These are phyloP conservation scores for Argynnis bischoffii DNA, from an alignment of 2,888 invertebrate genomes.

Conservation along the genomic window DNA sequence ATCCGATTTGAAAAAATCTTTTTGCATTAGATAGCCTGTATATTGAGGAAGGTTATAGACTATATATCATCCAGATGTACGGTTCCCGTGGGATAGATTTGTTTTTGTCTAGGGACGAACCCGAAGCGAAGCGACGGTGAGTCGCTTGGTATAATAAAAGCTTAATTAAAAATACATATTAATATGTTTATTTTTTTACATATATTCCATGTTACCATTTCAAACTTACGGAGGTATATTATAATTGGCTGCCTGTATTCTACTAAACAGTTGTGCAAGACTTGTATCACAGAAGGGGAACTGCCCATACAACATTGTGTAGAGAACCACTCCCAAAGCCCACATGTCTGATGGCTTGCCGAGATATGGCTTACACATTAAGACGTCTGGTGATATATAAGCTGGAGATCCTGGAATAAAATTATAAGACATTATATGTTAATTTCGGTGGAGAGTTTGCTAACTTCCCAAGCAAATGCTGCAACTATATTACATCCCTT, in stretches of 20 bases:
- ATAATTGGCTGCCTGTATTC: conserved; percentile 89
- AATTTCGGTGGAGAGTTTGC: too few relatives aligned
- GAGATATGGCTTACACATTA: conserved; percentile 88
- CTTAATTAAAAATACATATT: neutral
- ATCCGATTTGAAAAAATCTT: too few relatives aligned
- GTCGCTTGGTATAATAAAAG: too few relatives aligned
- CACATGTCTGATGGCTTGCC: conserved; percentile 93
- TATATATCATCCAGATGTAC: too few relatives aligned
- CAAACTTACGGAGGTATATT: conserved; percentile 86
- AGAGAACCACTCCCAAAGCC: conserved; percentile 90
- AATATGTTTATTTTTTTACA: neutral
- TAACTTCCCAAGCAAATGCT: too few relatives aligned
- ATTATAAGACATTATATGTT: neutral
- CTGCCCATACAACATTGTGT: conserved; percentile 90
- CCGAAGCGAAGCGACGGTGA: too few relatives aligned
- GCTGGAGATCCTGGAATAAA: conserved; percentile 84
- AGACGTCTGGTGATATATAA: conserved; percentile 90
- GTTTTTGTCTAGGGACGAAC: too few relatives aligned
- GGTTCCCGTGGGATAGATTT: too few relatives aligned
- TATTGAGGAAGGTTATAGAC: too few relatives aligned
- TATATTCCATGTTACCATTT: too few relatives aligned
- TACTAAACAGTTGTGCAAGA: conserved; percentile 87
- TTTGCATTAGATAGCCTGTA: too few relatives aligned
- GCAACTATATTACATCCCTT: too few relatives aligned
- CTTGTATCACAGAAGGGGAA: conserved; percentile 91